These are phyloP conservation scores for Cheirogaleus major DNA, from an alignment of 2,797 vertebrate species.

Conservation along the genomic window DNA sequence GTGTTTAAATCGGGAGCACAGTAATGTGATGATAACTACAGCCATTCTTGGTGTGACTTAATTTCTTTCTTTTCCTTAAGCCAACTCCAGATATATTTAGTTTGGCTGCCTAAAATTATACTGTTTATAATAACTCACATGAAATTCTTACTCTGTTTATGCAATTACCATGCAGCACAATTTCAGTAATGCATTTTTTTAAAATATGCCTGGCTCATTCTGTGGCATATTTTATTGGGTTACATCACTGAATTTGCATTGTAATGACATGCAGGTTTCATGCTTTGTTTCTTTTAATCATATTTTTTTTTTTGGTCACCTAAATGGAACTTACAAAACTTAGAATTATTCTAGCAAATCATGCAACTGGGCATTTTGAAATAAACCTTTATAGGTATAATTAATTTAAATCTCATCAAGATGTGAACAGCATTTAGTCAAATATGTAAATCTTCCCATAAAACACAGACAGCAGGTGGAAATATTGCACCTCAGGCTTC, in stretches of 20 bases:
- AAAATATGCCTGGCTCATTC: neutral
- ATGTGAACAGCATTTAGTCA: conserved; percentile 38
- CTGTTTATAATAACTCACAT: neutral
- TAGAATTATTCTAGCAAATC: neutral
- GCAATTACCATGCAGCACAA: neutral
- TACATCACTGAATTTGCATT: neutral
- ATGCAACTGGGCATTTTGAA: neutral
- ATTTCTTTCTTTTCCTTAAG: neutral
- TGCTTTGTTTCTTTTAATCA: neutral
- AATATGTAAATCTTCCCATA: conserved; percentile 17
- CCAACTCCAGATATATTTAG: neutral
- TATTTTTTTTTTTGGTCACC: neutral
- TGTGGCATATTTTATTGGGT: neutral
- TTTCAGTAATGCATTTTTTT: neutral
- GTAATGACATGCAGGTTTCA: neutral
- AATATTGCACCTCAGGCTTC: conserved; percentile 3
- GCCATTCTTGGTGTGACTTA: neutral
- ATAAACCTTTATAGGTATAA: neutral
- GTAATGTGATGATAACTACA: neutral
- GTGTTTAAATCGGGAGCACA: neutral
- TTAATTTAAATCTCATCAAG: conserved; percentile 62
- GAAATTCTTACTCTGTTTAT: neutral
- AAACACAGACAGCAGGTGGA: conserved; percentile 36
- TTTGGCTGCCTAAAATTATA: neutral
- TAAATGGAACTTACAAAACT: conserved; percentile 22